Evolutionary conservation across 2,888 invertebrate genomes (phyloP).

Genomic region (Nemotelus pantherinus): DNA sequence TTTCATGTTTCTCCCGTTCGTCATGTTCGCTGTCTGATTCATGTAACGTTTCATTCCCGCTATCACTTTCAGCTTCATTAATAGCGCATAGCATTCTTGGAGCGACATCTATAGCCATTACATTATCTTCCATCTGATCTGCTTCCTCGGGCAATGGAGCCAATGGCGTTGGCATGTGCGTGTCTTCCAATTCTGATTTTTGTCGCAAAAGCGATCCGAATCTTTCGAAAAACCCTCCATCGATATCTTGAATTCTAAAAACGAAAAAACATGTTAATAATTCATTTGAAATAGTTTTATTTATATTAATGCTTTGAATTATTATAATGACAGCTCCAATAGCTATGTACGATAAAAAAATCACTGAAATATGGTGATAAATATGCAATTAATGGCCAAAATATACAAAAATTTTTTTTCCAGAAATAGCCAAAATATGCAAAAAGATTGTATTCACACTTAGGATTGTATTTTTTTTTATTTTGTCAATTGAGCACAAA

Average conservation of each 20-base stretch:
- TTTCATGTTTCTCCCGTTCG: constrained; percentile 65
- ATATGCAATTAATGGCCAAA: too few relatives aligned
- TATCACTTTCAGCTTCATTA: constrained; percentile 65
- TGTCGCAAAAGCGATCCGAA: constrained; percentile 79
- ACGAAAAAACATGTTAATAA: constrained; percentile 50
- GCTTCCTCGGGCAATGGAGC: constrained; percentile 64
- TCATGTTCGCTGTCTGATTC: constrained; percentile 76
- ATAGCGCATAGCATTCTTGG: constrained; percentile 49
- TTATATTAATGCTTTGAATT: too few relatives aligned
- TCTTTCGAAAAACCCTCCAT: constrained; percentile 86
- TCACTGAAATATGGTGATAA: too few relatives aligned
- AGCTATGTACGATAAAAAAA: too few relatives aligned
- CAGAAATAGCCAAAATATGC: too few relatives aligned
- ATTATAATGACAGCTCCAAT: too few relatives aligned
- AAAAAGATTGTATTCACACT: too few relatives aligned
- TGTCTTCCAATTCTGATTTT: constrained; percentile 68
- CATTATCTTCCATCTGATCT: constrained; percentile 59
- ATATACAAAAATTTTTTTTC: too few relatives aligned
- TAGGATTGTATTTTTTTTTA: too few relatives aligned
- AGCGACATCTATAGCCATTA: constrained; percentile 45
- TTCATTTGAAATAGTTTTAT: too few relatives aligned
- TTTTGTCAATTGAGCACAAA: too few relatives aligned
- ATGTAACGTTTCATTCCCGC: constrained; percentile 68
- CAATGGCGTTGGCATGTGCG: constrained; percentile 65
- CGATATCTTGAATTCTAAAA: constrained; percentile 81